Conservation (phyloP, 2,797 vertebrate species). For the Silurus lanzhouensis region DNA sequence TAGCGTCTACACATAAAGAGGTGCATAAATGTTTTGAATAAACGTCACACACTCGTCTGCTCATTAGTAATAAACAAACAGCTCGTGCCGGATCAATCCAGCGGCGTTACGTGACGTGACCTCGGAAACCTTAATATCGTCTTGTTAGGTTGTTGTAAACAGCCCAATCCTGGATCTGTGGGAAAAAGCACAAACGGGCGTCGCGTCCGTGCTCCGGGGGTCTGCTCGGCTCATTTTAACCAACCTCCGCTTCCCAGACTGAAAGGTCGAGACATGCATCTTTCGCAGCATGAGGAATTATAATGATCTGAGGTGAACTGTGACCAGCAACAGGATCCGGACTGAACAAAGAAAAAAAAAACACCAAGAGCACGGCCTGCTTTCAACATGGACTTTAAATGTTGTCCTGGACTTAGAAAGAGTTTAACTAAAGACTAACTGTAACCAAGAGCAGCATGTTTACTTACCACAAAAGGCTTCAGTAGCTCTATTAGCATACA, state of each 20-base stretch:
- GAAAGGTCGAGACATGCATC: constrained; percentile 16
- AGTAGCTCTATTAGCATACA: background rate
- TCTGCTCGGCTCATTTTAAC: background rate
- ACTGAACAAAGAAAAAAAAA: background rate
- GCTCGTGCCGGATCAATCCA: background rate
- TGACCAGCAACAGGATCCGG: background rate
- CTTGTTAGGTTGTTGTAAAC: constrained; percentile 23
- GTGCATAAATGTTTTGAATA: background rate
- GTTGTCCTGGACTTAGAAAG: background rate
- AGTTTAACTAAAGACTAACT: background rate
- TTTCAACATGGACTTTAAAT: background rate
- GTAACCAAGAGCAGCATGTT: background rate
- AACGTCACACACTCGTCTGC: background rate
- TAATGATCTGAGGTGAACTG: constrained; percentile 22
- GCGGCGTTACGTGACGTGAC: constrained; percentile 13
- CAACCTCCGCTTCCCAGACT: background rate
- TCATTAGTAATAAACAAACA: background rate
- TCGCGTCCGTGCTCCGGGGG: constrained; percentile 7
- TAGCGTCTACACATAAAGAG: background rate
- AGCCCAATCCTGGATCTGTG: background rate
- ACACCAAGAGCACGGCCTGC: background rate
- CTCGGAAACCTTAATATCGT: constrained; percentile 7
- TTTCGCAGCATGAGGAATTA: constrained; percentile 28
- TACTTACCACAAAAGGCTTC: background rate
- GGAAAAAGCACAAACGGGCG: background rate